phyloP scores from a whole-genome alignment of 2,113 vertebrate genomes.

The Tupaia tana region DNA sequence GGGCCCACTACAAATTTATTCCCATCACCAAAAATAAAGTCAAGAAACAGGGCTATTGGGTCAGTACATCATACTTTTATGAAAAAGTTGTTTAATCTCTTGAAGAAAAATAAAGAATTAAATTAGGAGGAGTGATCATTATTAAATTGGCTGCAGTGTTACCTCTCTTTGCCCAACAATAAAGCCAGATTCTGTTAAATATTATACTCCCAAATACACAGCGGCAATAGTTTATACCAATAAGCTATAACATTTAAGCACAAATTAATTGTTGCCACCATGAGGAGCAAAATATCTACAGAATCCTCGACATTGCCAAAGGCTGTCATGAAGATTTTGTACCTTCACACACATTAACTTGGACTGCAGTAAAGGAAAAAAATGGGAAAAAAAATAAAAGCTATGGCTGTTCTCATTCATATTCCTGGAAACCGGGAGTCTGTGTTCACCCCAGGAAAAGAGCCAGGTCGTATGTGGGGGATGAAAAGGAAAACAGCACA shows the following conservation, averaged over 20 bases:
- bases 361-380: conserved; percentile 51
- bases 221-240: background rate
- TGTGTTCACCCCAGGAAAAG: conserved; percentile 66
- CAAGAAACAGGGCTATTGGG: background rate
- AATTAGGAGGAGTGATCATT: background rate
- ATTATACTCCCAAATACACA: background rate
- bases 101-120: background rate
- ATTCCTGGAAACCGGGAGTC: conserved; percentile 72
- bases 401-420: conserved; percentile 59
- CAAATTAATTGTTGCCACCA: conserved; percentile 13
- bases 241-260: conserved; percentile 32
- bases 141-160: background rate
- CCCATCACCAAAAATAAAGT: background rate
- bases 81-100: conserved; percentile 31
- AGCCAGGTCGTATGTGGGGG: conserved; percentile 49
- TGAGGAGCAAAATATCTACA: conserved; percentile 43
- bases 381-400: conserved; percentile 5
- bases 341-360: conserved; percentile 29
- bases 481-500: conserved; percentile 42
- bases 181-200: background rate
- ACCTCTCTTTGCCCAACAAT: background rate
- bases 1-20: background rate
- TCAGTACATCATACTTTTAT: background rate
- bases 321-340: conserved; percentile 14
- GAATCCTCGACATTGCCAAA: background rate